A percentile compares a stretch with the other conserved stretches of the same genome.
Conservation (phyloP, 2,797 vertebrate species). For the Aphelocoma californica region DNA sequence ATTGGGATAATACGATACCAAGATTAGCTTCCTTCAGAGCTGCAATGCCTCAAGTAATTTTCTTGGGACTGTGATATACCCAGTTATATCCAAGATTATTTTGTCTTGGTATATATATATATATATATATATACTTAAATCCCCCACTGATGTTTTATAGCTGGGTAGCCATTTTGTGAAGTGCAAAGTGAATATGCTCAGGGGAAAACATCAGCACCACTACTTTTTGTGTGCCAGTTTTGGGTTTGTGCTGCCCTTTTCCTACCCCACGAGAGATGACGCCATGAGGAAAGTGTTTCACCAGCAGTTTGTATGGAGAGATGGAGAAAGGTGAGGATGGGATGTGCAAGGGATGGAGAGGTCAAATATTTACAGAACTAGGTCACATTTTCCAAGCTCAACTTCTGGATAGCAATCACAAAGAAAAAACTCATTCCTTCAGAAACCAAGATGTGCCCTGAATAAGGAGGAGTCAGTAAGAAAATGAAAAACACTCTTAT, state of each 20-base stretch:
- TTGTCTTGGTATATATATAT: background rate
- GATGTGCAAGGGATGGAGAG: background rate
- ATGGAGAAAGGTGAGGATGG: background rate
- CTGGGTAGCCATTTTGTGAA: slow-evolving; percentile 14
- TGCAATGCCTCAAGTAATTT: background rate
- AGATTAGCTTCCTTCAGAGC: background rate
- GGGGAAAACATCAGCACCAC: background rate
- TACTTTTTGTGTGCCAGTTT: background rate
- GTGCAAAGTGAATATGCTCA: background rate
- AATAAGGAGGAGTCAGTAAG: background rate
- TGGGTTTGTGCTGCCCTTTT: background rate
- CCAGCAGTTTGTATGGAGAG: background rate
- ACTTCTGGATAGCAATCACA: background rate
- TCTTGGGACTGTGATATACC: background rate
- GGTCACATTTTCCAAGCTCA: background rate
- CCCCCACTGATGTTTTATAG: background rate
- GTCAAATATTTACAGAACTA: slow-evolving; percentile 36
- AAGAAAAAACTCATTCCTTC: background rate
- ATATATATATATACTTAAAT: background rate
- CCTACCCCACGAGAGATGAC: background rate
- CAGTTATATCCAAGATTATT: background rate
- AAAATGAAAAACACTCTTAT: background rate
- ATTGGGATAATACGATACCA: background rate
- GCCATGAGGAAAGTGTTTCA: background rate
- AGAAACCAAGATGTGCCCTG: background rate